phyloP scores from a whole-genome alignment of 2,113 vertebrate genomes.

The Glaucomys volans region DNA sequence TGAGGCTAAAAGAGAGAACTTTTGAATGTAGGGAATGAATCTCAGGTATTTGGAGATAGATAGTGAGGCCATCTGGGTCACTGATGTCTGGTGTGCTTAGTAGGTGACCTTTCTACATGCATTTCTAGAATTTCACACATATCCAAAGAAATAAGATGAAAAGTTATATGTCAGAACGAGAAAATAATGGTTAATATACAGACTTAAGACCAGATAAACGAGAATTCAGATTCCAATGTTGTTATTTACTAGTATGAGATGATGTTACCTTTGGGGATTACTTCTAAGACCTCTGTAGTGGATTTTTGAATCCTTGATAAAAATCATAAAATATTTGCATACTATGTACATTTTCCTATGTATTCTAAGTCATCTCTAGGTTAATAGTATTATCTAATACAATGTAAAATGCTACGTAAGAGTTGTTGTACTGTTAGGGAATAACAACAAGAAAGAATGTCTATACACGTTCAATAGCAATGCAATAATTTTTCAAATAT shows the following conservation, averaged over 20 bases:
- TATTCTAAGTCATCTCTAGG: not conserved
- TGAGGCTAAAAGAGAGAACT: not conserved
- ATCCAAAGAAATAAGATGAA: not conserved
- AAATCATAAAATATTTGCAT: not conserved
- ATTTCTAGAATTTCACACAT: not conserved
- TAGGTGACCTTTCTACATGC: not conserved
- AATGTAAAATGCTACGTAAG: not conserved
- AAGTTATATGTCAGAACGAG: not conserved
- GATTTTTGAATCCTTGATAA: not conserved
- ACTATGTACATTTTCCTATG: not conserved
- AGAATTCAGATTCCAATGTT: not conserved
- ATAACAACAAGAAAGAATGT: not conserved
- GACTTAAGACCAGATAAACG: not conserved
- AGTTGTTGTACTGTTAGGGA: not conserved
- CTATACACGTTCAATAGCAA: not conserved
- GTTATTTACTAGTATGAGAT: not conserved
- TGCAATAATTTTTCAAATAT: not conserved
- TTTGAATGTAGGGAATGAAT: not conserved
- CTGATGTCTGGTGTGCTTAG: not conserved
- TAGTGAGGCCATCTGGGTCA: not conserved
- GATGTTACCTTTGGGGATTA: not conserved
- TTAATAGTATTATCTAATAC: not conserved
- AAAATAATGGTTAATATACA: not conserved
- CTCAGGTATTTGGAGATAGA: not conserved
- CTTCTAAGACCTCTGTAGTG: not conserved